A percentile compares a stretch with the other conserved stretches of the same genome.
Conservation (phyloP, 1,140 invertebrate species). For the Charaxes varanes region DNA sequence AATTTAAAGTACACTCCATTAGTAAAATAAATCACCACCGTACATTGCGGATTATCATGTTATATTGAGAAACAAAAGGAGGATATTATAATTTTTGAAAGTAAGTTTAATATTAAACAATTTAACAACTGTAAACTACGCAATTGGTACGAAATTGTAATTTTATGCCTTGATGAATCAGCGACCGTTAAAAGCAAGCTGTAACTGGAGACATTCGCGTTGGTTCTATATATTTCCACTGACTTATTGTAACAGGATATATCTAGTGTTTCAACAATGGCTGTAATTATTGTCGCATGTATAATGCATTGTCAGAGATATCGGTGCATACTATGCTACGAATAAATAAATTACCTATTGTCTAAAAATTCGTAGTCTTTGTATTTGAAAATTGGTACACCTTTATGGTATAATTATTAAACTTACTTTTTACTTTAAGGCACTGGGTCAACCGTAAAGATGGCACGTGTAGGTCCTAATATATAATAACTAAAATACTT, state of each 20-base stretch:
- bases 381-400: neutral
- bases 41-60: too few species aligned
- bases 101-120: too few species aligned
- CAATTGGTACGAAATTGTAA: slow-evolving; percentile 3
- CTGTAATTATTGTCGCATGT: neutral
- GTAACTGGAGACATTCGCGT: slow-evolving; percentile 14
- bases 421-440: too few species aligned
- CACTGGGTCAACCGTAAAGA: too few species aligned
- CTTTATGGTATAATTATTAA: too few species aligned
- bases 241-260: slow-evolving; percentile 29
- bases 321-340: neutral
- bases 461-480: too few species aligned
- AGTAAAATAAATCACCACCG: too few species aligned
- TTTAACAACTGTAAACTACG: neutral
- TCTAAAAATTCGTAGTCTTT: neutral
- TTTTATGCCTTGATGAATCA: neutral
- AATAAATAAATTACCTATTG: neutral
- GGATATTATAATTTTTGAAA: too few species aligned
- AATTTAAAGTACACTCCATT: too few species aligned
- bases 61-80: too few species aligned
- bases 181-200: neutral
- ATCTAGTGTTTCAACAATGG: slow-evolving; percentile 16
- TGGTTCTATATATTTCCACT: slow-evolving; percentile 11
- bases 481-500: too few species aligned
- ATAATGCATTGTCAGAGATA: slow-evolving; percentile 3